Evolutionary conservation across 2,797 vertebrate genomes (phyloP).

Genomic region (Ctenopoma kingsleyae): DNA sequence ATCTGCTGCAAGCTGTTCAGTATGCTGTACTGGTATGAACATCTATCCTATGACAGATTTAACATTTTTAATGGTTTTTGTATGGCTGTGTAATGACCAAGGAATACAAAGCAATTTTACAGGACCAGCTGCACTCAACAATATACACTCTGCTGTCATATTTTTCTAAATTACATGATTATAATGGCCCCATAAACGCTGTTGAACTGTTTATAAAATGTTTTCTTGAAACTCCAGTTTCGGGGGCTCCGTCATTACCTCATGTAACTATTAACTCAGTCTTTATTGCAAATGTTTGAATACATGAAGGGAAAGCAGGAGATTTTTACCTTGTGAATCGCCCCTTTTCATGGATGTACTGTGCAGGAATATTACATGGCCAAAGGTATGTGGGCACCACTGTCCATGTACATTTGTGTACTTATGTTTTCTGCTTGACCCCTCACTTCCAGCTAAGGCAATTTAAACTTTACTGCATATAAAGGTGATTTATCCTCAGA

Average conservation of each 20-base stretch:
- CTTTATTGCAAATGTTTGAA: slow-evolving; percentile 9
- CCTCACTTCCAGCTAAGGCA: not conserved
- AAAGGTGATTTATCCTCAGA: not conserved
- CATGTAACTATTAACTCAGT: slow-evolving; percentile 13
- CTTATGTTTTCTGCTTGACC: not conserved
- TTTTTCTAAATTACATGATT: slow-evolving; percentile 23
- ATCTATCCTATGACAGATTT: slow-evolving; percentile 15
- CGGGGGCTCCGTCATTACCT: slow-evolving; percentile 6
- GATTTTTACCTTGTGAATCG: slow-evolving; percentile 3
- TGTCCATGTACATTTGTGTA: not conserved
- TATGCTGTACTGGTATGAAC: not conserved
- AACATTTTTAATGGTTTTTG: slow-evolving; percentile 10
- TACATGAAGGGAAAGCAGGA: not conserved
- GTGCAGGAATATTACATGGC: too few relatives aligned
- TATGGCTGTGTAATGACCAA: slow-evolving; percentile 18
- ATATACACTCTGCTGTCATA: slow-evolving; percentile 7
- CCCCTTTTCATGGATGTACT: too few relatives aligned
- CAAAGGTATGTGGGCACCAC: too few relatives aligned
- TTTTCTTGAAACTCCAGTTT: not conserved
- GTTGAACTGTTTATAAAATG: slow-evolving; percentile 16
- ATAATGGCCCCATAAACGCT: slow-evolving; percentile 8
- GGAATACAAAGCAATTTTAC: slow-evolving; percentile 11
- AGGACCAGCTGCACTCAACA: slow-evolving; percentile 24
- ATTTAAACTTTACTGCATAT: not conserved
- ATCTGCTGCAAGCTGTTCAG: slow-evolving; percentile 8